Percentiles rank a stretch among this genome's conserved stretches.
phyloP scores from a whole-genome alignment of 1,140 invertebrate species.

The Drosophila subpulchrella region DNA sequence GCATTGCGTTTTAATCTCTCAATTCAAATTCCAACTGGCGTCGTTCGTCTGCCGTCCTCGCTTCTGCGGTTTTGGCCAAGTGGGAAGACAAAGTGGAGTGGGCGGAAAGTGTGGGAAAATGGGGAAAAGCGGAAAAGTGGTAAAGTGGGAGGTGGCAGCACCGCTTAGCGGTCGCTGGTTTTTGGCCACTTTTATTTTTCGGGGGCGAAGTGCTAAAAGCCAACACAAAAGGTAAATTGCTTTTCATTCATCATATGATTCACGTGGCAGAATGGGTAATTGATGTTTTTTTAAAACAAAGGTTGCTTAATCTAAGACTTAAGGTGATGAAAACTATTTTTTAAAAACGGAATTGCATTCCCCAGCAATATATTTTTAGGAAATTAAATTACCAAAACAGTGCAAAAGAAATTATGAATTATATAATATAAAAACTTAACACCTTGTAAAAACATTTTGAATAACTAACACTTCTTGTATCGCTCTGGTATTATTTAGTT shows the following conservation, averaged over 20 bases:
- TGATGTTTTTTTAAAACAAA: slow-evolving; percentile 9
- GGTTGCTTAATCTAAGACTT: neutral
- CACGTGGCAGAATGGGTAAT: slow-evolving; percentile 8
- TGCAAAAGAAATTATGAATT: too few relatives aligned
- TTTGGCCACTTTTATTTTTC: slow-evolving; percentile 27
- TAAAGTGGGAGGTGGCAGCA: slow-evolving; percentile 15
- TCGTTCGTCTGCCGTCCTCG: slow-evolving; percentile 37
- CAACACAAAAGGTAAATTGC: slow-evolving; percentile 26
- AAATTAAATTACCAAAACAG: too few relatives aligned
- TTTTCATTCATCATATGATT: slow-evolving; percentile 24
- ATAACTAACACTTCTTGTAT: too few relatives aligned
- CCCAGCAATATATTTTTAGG: neutral
- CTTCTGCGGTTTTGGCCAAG: slow-evolving; percentile 40
- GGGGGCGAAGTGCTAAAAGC: slow-evolving; percentile 26
- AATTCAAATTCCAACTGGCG: slow-evolving; percentile 65
- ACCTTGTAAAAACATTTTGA: too few relatives aligned
- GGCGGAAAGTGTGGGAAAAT: slow-evolving; percentile 18
- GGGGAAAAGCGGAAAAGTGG: slow-evolving; percentile 11
- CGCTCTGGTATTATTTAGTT: too few relatives aligned
- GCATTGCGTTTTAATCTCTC: slow-evolving; percentile 71
- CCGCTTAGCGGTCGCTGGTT: slow-evolving; percentile 30
- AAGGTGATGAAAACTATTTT: neutral
- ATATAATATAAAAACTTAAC: too few relatives aligned
- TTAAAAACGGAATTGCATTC: neutral
- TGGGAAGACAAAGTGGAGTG: slow-evolving; percentile 13